Conservation (phyloP, 30 jellyfish, hydroid and myxozoan species). For the Aurelia sp. region DNA sequence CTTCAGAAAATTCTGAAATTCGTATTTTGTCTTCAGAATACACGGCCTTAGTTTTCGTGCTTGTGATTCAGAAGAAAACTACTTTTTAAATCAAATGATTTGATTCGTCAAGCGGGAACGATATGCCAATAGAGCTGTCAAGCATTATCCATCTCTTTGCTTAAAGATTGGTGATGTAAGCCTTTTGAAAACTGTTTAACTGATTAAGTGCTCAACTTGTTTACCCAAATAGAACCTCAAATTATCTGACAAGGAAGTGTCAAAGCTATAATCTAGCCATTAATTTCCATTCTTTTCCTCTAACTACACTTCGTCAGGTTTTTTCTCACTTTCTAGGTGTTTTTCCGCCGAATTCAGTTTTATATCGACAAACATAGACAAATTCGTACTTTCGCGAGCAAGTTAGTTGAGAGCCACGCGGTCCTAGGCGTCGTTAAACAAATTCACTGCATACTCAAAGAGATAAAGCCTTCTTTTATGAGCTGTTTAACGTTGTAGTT, state of each 20-base stretch:
- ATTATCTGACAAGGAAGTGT: conserved; percentile 35
- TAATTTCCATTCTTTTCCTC: conserved; percentile 2
- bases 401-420: conserved; percentile 23
- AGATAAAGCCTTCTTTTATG: too few relatives aligned
- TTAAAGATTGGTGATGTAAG: background rate
- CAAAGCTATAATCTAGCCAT: background rate
- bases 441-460: conserved; percentile 15
- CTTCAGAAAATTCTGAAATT: too few relatives aligned
- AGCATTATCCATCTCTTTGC: background rate
- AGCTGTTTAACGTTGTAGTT: too few relatives aligned
- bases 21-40: too few relatives aligned
- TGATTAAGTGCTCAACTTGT: conserved; percentile 1
- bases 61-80: too few relatives aligned
- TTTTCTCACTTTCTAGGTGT: conserved; percentile 21
- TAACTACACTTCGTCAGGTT: background rate
- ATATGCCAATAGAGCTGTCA: too few relatives aligned
- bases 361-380: conserved; percentile 7
- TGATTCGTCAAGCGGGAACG: too few relatives aligned
- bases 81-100: too few relatives aligned
- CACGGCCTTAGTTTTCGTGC: too few relatives aligned
- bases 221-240: background rate
- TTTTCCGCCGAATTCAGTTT: conserved; percentile 26
- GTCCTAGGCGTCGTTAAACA: conserved; percentile 36
- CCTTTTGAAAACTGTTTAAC: conserved; percentile 5
- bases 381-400: background rate